A percentile compares a stretch with the other conserved stretches of the same genome.
Conservation (phyloP, 2,888 invertebrate genomes). For the Andrena bucephala region DNA sequence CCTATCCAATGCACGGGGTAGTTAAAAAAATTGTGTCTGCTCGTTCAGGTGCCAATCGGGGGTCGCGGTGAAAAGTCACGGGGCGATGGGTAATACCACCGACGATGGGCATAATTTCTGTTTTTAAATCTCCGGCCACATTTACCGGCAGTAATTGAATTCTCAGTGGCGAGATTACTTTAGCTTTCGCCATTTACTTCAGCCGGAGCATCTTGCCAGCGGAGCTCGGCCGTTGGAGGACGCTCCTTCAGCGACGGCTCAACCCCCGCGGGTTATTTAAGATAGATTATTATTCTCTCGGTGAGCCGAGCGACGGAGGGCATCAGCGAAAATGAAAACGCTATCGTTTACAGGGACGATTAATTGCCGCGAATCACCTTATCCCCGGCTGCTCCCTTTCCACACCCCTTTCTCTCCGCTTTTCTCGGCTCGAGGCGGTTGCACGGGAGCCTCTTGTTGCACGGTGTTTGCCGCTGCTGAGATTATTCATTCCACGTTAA, state of each 20-base stretch:
- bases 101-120: conserved; percentile 79
- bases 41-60: not conserved
- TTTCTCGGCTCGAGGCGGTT: conserved; percentile 33
- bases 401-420: conserved; percentile 24
- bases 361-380: conserved; percentile 79
- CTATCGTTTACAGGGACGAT: conserved; percentile 81
- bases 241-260: conserved; percentile 63
- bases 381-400: conserved; percentile 32
- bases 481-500: not conserved
- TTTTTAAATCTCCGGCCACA: conserved; percentile 80
- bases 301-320: conserved; percentile 55
- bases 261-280: conserved; percentile 83
- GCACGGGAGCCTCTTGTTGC: conserved; percentile 45
- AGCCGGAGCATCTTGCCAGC: conserved; percentile 61
- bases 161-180: conserved; percentile 80
- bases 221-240: conserved; percentile 36
- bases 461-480: conserved; percentile 3
- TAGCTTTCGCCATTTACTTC: conserved; percentile 71
- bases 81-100: conserved; percentile 71
- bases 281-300: conserved; percentile 82
- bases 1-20: too few species aligned
- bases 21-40: not conserved
- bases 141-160: conserved; percentile 82
- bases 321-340: conserved; percentile 83
- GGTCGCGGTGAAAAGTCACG: conserved; percentile 4